Base-by-base conservation (phyloP, 1,140 invertebrate genomes). In the Drosophila rufa region DNA sequence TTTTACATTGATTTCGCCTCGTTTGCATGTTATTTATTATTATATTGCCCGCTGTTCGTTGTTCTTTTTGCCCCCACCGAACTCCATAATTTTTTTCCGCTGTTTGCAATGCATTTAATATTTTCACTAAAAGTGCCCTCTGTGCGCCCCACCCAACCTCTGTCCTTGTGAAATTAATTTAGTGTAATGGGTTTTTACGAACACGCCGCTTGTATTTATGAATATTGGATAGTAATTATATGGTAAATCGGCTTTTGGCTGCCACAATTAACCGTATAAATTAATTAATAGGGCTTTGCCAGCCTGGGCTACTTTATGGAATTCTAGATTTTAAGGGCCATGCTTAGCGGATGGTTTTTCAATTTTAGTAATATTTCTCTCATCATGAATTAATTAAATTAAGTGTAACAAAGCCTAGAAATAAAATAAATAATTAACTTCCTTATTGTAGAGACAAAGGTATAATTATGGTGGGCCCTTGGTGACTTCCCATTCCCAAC, bases 1-100 rank as follows among this genome's bases (percentile, higher is more conserved):
- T 81, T 89, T 80, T 71, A 89, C 81, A 90, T 84, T 84, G 83
- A 87, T 89, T 87, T 80, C 74, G 85, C 77, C 71, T 89, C 80
- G 73, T 80, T 83, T 82, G 77, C 83, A 71, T 60, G 73, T 84
- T 87, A 87, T 87, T 87, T 87, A 89, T 89, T 89, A 83, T 83
- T 80, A 74, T 87, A 66, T 87, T 76, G 43, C 53, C 61, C 51
- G 45, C 53, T 48, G 43, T 55, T 40, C 46, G 36, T 62, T 67
- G 46, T 27, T 45, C 27, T 61, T 48, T 58, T 36, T 25, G 1
- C 1, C 8, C 33, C 36, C 15, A 25, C 47, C 8, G 11, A 6
- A 7, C 15, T 25, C 15, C 14, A 43, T 62, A 27, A 40, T 30
- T 57, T 61, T 56, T 75, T 46, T 58, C 57, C 22, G 60, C 36